Evolutionary conservation across 1,140 invertebrate genomes (phyloP), one percentile per base, ranked within the genome.

Genomic region (Eumaeus atala): DNA sequence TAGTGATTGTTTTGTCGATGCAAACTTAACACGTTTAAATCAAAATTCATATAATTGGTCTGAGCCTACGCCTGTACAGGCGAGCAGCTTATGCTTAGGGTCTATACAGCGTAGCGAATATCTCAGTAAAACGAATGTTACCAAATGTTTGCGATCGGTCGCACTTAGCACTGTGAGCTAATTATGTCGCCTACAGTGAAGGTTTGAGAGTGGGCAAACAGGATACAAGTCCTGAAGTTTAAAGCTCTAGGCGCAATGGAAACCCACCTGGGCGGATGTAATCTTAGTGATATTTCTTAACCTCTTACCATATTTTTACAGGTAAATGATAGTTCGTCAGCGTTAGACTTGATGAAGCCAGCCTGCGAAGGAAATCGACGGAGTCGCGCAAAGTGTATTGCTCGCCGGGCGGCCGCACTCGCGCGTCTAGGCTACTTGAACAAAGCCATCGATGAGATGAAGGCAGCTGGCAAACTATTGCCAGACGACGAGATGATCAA

Each of bases 381-480:
- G 28, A 91, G 91, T 64, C 86, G 95, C 50, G 90, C 91, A 5
- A 90, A 91, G 59, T 94, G 93, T 70, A 91, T 94, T 33, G 90
- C 91, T 17, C 84, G 93, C 42, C 87, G 93, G 40, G 94, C 93
- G 2, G 91, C 91, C 7, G 93, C 92, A 0, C 90, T 95, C 18
- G 92, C 91, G 61, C 89, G 92, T 59, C 77, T 95, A 14, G 92
- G 93, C 12, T 88, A 93, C 67, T 89, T 91, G 48, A 90, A 90
- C 54, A 92, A 95, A 84, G 94, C 92, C 64, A 90, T 95, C 40
- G 87, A 89, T 58, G 94, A 96, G 84, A 90, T 94, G 82, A 91
- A 94, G 72, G 91, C 89, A 37, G 93, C 93, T 6, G 65, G 93
- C 5, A 91, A 91, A 74, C 80, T 95, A 61, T 33, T 87, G 49